Percentiles rank a stretch among this genome's conserved stretches.
Conservation (phyloP, 2,113 vertebrate species). For the Podarcis muralis region DNA sequence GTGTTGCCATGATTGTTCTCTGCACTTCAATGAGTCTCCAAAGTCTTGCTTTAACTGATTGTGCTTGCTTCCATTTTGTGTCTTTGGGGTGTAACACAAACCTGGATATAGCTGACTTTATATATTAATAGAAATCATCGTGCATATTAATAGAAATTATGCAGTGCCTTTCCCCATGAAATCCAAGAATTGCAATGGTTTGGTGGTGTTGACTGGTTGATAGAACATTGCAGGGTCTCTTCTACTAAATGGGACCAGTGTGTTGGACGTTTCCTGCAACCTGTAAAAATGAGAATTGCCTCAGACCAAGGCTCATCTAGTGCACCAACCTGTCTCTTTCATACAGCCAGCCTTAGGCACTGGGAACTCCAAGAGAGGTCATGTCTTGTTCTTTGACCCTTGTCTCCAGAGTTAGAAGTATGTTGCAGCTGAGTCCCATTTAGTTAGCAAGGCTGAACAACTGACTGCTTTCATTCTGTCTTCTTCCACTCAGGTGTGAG, state of each 20-base stretch:
- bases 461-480: background rate
- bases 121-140: conserved; percentile 4
- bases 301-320: background rate
- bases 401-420: background rate
- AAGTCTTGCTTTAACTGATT: conserved; percentile 73
- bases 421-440: too few relatives aligned
- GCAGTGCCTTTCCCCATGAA: conserved; percentile 1
- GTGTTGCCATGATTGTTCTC: conserved; percentile 52
- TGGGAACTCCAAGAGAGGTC: background rate
- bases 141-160: conserved; percentile 1
- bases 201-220: conserved; percentile 8
- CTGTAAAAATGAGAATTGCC: background rate
- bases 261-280: background rate
- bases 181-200: accelerated
- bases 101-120: conserved; percentile 32
- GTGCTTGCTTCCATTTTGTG: conserved; percentile 37
- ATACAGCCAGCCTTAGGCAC: background rate
- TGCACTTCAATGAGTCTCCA: conserved; percentile 67
- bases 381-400: background rate
- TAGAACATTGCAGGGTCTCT: conserved; percentile 27
- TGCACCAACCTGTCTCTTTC: too few relatives aligned
- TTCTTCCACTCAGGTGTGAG: background rate
- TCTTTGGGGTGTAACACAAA: conserved; percentile 22
- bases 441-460: background rate
- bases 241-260: background rate